These are phyloP conservation scores for Jacana jacana DNA, from an alignment of 2,113 vertebrate species.

Conservation along the genomic window DNA sequence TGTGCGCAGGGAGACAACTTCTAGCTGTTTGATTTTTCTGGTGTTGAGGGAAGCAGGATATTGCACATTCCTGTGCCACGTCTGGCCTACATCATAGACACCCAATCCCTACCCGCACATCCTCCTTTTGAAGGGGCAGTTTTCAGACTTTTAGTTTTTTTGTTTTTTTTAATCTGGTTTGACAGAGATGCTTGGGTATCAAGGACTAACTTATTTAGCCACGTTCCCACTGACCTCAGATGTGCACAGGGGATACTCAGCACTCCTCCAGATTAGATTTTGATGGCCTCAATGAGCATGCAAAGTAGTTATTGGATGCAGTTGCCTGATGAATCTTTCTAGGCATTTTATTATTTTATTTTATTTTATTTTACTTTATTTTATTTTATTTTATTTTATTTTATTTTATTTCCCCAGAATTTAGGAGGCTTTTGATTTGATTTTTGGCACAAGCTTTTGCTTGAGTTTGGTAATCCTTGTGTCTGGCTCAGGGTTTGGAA, in stretches of 20 bases:
- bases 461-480: background rate
- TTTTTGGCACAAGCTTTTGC: background rate
- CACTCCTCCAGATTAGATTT: background rate
- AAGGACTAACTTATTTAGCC: background rate
- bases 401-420: too few relatives aligned
- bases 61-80: background rate
- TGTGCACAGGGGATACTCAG: background rate
- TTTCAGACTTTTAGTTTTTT: background rate
- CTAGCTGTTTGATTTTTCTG: background rate
- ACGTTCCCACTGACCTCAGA: background rate
- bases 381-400: too few relatives aligned
- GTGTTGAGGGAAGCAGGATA: background rate
- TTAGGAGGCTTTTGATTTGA: background rate
- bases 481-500: background rate
- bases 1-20: background rate
- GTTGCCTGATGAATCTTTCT: background rate
- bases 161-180: background rate
- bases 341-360: background rate
- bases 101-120: background rate
- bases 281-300: background rate
- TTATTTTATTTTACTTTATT: too few relatives aligned
- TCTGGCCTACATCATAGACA: conserved; percentile 9
- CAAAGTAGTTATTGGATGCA: background rate
- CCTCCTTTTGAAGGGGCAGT: background rate
- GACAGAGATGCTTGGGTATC: background rate